Percentiles rank a stretch among this genome's conserved stretches.
Conservation (phyloP, 2,797 vertebrate genomes). For the Sardinella longiceps region DNA sequence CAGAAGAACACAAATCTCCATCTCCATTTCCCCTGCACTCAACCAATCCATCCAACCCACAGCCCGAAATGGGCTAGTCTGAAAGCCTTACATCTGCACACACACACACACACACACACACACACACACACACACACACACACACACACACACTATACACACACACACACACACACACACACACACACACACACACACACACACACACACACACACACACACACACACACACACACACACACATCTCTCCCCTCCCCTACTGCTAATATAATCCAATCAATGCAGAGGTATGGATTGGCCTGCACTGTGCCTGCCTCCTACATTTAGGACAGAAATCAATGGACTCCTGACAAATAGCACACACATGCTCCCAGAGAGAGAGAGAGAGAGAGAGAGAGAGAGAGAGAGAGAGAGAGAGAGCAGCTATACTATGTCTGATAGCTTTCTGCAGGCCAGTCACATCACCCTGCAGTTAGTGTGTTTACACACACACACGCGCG, state of each 20-base stretch:
- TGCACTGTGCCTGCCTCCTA: constrained; percentile 32
- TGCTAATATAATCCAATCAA: constrained; percentile 67
- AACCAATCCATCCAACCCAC: constrained; percentile 9
- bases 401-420: too few species aligned
- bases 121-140: not conserved
- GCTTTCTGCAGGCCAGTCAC: not conserved
- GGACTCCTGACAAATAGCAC: constrained; percentile 4
- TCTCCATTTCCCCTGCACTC: constrained; percentile 16
- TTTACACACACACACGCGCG: not conserved
- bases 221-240: not conserved
- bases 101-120: constrained; percentile 6
- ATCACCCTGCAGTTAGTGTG: not conserved
- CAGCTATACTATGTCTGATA: not conserved
- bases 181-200: not conserved
- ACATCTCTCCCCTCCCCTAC: constrained; percentile 24
- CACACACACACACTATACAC: constrained; percentile 3
- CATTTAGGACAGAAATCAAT: constrained; percentile 40
- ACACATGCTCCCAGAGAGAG: not conserved
- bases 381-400: too few species aligned
- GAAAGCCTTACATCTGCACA: not conserved
- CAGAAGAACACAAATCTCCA: not conserved
- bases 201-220: constrained; percentile 10
- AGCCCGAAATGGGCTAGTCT: constrained; percentile 46
- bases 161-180: not conserved
- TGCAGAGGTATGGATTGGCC: constrained; percentile 63